A percentile compares a stretch with the other conserved stretches of the same genome.
phyloP scores from a whole-genome alignment of 2,113 vertebrate genomes.

The Lasiurus cinereus region DNA sequence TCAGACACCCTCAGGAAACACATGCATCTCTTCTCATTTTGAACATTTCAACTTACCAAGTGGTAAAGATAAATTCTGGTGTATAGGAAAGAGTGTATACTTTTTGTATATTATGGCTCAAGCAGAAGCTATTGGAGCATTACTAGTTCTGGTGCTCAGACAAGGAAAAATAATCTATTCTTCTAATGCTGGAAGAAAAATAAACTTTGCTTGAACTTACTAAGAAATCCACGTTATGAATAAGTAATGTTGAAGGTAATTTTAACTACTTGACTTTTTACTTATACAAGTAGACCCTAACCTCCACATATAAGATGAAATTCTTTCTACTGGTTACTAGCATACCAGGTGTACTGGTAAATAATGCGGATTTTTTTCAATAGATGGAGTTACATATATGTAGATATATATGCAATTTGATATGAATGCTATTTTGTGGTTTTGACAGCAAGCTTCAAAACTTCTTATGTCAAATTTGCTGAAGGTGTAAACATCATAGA shows the following conservation, averaged over 20 bases:
- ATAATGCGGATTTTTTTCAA: too few species aligned
- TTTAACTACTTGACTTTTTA: conserved; percentile 49
- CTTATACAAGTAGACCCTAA: background rate
- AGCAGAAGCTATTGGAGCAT: conserved; percentile 25
- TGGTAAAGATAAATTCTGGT: background rate
- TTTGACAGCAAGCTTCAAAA: too few species aligned
- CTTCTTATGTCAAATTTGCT: too few species aligned
- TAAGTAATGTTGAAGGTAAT: conserved; percentile 21
- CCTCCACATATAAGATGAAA: background rate
- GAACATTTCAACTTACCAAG: background rate
- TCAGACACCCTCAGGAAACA: background rate
- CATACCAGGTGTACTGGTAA: too few species aligned
- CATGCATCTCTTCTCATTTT: background rate
- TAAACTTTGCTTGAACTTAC: background rate
- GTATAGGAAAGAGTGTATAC: background rate
- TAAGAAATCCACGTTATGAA: background rate
- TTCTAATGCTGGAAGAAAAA: background rate
- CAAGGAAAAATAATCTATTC: conserved; percentile 1
- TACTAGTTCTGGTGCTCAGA: background rate
- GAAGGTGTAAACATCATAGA: too few species aligned
- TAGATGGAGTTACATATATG: too few species aligned
- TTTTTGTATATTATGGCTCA: background rate
- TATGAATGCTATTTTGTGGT: too few species aligned
- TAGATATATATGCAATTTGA: too few species aligned
- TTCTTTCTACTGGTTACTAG: background rate